A percentile compares a stretch with the other conserved stretches of the same genome.
Conservation (phyloP, 2,113 vertebrate genomes). For the Labeo catla region DNA sequence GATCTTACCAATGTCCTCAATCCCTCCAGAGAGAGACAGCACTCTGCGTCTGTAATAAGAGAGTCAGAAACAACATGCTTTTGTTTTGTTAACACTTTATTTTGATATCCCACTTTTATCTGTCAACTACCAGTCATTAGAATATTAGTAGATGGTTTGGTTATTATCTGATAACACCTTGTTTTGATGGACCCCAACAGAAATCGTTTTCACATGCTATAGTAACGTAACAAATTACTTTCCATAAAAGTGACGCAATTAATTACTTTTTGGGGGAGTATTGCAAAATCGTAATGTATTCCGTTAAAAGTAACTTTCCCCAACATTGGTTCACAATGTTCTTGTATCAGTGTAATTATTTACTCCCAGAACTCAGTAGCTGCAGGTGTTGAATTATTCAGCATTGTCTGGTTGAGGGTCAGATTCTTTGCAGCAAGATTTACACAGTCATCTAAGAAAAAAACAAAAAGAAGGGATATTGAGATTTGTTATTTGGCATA, state of each 20-base stretch:
- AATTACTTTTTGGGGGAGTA: no score
- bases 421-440: constrained; percentile 59
- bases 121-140: neutral
- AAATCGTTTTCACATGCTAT: neutral
- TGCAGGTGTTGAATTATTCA: constrained; percentile 62
- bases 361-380: constrained; percentile 79
- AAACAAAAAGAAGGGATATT: neutral
- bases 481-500: neutral
- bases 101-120: neutral
- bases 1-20: constrained; percentile 85
- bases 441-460: constrained; percentile 65
- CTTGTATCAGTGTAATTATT: constrained; percentile 12
- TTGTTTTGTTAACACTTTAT: neutral
- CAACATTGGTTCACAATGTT: neutral
- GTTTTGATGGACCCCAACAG: neutral
- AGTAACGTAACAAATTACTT: no score
- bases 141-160: neutral
- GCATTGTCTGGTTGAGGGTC: constrained; percentile 51
- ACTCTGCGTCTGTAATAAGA: constrained; percentile 79
- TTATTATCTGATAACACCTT: neutral
- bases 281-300: no score
- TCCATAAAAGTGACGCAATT: no score
- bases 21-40: constrained; percentile 84
- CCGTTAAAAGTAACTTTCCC: no score
- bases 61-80: neutral